Base-by-base conservation (phyloP, 1,140 invertebrate species). In the Matsumurasca onukii region DNA sequence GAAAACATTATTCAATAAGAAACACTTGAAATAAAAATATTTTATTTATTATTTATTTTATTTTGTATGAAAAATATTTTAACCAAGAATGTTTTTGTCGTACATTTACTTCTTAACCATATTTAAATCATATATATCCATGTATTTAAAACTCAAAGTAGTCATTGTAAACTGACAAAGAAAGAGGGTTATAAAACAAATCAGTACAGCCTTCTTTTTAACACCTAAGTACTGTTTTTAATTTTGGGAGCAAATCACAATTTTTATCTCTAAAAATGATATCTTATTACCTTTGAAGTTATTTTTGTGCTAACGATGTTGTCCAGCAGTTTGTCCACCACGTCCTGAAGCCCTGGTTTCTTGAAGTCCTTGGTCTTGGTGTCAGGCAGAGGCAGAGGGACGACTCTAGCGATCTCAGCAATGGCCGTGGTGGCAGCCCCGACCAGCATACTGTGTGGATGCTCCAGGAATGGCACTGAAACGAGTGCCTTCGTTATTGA, bases 331-430 rank as follows among this genome's bases (percentile, higher is more conserved):
- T 80, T 82, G 61, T 86, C 83, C 13, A 88, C 81, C 31, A 90
- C 73, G 55, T 80, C 79, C 66, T 85, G 82, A 75, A 89, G 90
- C 76, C 76, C 76, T 5, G 73, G 73, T 27, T 75, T 74, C 66
- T 80, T 76, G 0, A 67, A 70, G 59, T 78, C 77, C 1, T 77
- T 76, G 70, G 80, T 78, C 13, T 75, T 77, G 71, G 83, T 84
- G 71, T 81, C 77, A 2, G 82, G 72, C 48, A 92, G 77, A 0
- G 90, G 90, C 27, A 94, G 76, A 17, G 85, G 75, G 62, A 80
- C 82, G 70, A 83, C 85, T 73, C 89, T 85, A 24, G 86, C 88
- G 29, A 95, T 83, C 39, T 88, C 79, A 17, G 91, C 89, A 55
- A 94, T 77, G 22, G 88, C 85, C 66, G 84, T 79, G 73, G 87